A percentile compares a stretch with the other conserved stretches of the same genome.
Conservation (phyloP, 2,113 vertebrate species). For the Pantherophis guttatus region DNA sequence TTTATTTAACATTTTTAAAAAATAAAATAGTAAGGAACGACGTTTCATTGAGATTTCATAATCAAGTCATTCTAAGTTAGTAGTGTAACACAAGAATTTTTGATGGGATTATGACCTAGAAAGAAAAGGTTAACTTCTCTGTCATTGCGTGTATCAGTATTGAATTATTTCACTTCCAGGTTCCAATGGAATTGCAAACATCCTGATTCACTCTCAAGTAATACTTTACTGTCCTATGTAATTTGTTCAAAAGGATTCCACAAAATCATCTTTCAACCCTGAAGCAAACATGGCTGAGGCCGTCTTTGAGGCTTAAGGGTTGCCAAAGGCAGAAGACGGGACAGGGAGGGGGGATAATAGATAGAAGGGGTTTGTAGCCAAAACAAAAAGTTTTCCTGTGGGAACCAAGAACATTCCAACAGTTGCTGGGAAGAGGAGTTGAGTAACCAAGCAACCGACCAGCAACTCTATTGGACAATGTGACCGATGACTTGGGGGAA, state of each 20-base stretch:
- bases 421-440: too few species aligned
- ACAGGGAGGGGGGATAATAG: too few species aligned
- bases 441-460: too few species aligned
- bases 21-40: not conserved
- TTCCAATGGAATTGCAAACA: not conserved
- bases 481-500: too few species aligned
- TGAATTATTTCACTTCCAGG: not conserved
- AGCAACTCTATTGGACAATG: too few species aligned
- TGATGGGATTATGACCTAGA: not conserved
- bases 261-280: not conserved
- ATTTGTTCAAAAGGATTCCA: not conserved
- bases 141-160: not conserved
- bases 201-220: not conserved
- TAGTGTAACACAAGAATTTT: not conserved
- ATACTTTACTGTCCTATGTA: not conserved
- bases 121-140: not conserved
- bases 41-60: not conserved
- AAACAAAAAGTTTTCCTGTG: too few species aligned
- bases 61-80: not conserved
- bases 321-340: too few species aligned
- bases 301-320: too few species aligned
- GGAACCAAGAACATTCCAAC: too few species aligned
- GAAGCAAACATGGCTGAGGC: too few species aligned
- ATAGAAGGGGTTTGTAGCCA: too few species aligned
- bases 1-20: not conserved